Conservation (phyloP, 1,140 invertebrate genomes). For the Aphis gossypii region DNA sequence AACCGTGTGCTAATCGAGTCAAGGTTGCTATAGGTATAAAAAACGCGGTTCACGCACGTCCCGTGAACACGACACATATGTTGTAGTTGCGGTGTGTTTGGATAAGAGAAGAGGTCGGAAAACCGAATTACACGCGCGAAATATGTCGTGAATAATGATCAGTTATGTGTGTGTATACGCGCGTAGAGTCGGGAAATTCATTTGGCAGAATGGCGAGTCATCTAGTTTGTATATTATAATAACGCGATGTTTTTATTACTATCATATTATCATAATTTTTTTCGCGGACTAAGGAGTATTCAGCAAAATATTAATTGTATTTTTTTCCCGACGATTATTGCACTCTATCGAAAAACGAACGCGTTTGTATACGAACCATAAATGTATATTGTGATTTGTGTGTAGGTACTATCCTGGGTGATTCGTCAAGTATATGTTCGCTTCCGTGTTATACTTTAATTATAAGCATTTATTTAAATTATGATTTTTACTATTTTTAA, state of each 20-base stretch:
- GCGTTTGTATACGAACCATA: too few species aligned
- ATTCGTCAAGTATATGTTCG: neutral
- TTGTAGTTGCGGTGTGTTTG: neutral
- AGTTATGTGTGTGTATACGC: neutral
- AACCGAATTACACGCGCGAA: neutral
- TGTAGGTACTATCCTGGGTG: neutral
- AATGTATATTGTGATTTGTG: too few species aligned
- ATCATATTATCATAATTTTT: neutral
- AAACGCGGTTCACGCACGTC: slow-evolving; percentile 37
- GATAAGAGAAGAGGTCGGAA: slow-evolving; percentile 15
- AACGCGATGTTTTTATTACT: neutral
- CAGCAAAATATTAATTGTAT: neutral
- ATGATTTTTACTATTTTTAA: neutral
- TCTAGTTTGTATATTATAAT: neutral
- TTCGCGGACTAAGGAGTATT: neutral
- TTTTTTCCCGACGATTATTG: neutral
- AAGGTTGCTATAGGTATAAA: neutral
- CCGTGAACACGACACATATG: neutral
- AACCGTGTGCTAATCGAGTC: slow-evolving; percentile 56
- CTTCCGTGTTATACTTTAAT: neutral
- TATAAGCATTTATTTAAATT: neutral
- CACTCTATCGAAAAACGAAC: neutral
- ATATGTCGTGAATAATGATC: neutral
- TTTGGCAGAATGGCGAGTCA: neutral
- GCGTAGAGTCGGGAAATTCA: neutral